Percentiles rank a stretch among this genome's conserved stretches.
Evolutionary conservation across 2,113 vertebrate species (phyloP).

Genomic region (Suncus etruscus): DNA sequence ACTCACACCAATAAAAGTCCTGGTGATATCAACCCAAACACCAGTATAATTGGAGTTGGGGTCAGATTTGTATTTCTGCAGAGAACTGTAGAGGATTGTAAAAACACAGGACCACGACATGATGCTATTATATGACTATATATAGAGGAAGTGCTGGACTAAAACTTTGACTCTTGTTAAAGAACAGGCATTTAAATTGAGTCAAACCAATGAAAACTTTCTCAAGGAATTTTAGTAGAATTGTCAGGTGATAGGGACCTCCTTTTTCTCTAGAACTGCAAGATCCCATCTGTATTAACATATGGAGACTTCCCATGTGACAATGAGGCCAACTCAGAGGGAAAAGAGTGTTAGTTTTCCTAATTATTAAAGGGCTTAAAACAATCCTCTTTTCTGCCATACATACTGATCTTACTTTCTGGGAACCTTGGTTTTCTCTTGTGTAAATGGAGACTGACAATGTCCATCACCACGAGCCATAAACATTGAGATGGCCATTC

Average conservation of each 20-base stretch:
- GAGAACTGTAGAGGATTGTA: too few relatives aligned
- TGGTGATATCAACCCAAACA: too few relatives aligned
- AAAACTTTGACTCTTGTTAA: background rate
- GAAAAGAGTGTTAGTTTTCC: background rate
- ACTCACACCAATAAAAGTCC: too few relatives aligned
- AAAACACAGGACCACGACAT: too few relatives aligned
- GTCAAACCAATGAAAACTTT: conserved; percentile 6
- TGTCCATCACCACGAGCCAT: background rate
- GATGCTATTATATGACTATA: too few relatives aligned
- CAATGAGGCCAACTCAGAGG: background rate
- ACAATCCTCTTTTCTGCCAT: background rate
- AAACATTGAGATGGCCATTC: background rate
- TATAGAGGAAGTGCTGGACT: background rate
- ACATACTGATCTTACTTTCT: too few relatives aligned
- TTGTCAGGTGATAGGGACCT: background rate
- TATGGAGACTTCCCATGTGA: background rate
- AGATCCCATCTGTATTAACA: background rate
- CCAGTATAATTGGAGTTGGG: too few relatives aligned
- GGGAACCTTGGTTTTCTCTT: conserved; percentile 17
- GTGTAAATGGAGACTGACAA: background rate
- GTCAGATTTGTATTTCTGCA: too few relatives aligned
- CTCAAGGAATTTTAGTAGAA: conserved; percentile 21
- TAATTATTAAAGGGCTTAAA: background rate
- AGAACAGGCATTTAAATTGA: background rate
- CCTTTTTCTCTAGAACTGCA: background rate